phyloP scores from a whole-genome alignment of 2,797 vertebrate genomes.

The Babyrousa celebensis region DNA sequence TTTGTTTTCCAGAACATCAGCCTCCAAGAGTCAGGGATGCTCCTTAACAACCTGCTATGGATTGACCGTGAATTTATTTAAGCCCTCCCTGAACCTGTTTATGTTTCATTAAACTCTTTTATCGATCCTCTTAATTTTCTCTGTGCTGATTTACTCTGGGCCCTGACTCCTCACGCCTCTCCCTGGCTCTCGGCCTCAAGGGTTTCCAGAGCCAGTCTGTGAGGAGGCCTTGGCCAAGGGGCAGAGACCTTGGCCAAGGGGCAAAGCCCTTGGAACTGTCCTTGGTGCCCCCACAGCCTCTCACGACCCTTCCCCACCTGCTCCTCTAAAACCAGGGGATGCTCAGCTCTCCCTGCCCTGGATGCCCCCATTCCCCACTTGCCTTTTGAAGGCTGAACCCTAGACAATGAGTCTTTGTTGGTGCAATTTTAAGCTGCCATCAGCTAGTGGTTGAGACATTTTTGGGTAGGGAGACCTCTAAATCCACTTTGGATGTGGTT shows the following conservation, averaged over 20 bases:
- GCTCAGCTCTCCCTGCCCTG: not conserved
- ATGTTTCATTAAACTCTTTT: conserved; percentile 83
- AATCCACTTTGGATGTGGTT: not conserved
- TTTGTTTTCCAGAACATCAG: conserved; percentile 49
- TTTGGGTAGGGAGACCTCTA: not conserved
- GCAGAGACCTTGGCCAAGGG: no score
- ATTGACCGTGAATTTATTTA: conserved; percentile 71
- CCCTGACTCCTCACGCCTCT: conserved; percentile 70
- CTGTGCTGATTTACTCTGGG: conserved; percentile 72
- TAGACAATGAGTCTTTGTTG: not conserved
- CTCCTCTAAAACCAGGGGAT: not conserved
- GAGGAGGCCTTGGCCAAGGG: no score
- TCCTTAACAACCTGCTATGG: conserved; percentile 61
- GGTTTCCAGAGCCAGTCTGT: not conserved
- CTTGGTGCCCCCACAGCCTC: no score
- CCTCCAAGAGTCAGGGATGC: not conserved
- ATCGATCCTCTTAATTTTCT: conserved; percentile 81
- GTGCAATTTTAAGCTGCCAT: not conserved
- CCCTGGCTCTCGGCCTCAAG: conserved; percentile 14
- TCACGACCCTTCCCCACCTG: not conserved
- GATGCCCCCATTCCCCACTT: not conserved
- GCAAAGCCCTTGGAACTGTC: not conserved
- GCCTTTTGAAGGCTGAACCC: not conserved
- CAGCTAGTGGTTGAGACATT: not conserved
- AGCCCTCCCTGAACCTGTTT: conserved; percentile 73